phyloP scores from a whole-genome alignment of 2,888 invertebrate species.

The Lochmaea crataegi region DNA sequence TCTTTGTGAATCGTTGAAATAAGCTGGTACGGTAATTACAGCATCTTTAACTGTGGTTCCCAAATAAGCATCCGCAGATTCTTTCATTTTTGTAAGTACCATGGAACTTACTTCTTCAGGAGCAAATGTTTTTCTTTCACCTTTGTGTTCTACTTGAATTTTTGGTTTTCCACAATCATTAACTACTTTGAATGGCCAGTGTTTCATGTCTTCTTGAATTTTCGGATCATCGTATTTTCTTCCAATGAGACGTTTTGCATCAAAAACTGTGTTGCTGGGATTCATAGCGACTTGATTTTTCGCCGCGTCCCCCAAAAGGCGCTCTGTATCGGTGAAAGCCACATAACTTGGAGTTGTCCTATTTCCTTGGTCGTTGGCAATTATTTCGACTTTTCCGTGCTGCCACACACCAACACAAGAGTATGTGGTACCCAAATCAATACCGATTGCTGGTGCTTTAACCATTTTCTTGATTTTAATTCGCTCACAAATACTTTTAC shows the following conservation, averaged over 20 bases:
- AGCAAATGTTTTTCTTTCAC: constrained; percentile 72
- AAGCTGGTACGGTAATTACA: constrained; percentile 53
- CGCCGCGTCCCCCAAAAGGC: constrained; percentile 77
- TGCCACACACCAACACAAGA: constrained; percentile 87
- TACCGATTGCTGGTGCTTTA: constrained; percentile 74
- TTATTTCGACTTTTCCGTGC: constrained; percentile 85
- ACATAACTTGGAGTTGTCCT: constrained; percentile 86
- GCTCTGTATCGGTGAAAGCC: constrained; percentile 77
- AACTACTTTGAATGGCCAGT: constrained; percentile 85
- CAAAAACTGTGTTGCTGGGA: constrained; percentile 78
- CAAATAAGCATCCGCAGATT: constrained; percentile 55
- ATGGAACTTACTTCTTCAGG: constrained; percentile 80
- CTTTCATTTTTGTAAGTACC: constrained; percentile 67
- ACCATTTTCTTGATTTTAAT: constrained; percentile 25
- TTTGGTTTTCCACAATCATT: constrained; percentile 76
- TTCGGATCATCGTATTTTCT: constrained; percentile 80
- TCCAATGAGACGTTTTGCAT: constrained; percentile 83
- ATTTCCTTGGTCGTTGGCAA: constrained; percentile 88
- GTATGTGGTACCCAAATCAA: constrained; percentile 89
- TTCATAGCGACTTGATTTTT: constrained; percentile 80
- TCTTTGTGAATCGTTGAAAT: constrained; percentile 75
- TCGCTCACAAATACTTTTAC: constrained; percentile 6
- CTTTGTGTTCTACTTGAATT: constrained; percentile 76
- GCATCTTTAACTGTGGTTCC: constrained; percentile 73
- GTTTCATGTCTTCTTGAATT: constrained; percentile 83